Conservation (phyloP, 2,797 vertebrate genomes). For the Enteromius paludinosus region DNA sequence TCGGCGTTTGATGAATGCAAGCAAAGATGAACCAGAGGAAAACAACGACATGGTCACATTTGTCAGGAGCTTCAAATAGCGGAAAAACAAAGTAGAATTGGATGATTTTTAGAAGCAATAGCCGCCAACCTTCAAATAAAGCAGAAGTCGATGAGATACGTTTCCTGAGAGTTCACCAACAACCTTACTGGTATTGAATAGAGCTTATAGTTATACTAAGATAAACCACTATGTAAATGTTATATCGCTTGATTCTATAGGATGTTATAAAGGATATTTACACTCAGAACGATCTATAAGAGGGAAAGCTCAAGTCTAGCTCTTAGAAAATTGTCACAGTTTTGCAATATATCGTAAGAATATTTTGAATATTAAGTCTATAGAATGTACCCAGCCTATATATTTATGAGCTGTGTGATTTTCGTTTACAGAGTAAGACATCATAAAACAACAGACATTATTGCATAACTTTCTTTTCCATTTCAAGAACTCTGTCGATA, state of each 20-base stretch:
- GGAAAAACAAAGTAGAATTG: constrained; percentile 13
- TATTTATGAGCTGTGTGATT: constrained; percentile 61
- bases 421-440: constrained; percentile 67
- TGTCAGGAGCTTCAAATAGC: constrained; percentile 25
- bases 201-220: constrained; percentile 67
- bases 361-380: constrained; percentile 71
- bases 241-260: constrained; percentile 60
- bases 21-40: background rate
- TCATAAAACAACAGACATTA: constrained; percentile 58
- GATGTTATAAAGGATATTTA: constrained; percentile 62
- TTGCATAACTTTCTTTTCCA: constrained; percentile 60
- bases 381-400: constrained; percentile 71
- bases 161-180: constrained; percentile 96
- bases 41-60: constrained; percentile 36
- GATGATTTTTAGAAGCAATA: constrained; percentile 74
- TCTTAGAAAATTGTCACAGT: constrained; percentile 68
- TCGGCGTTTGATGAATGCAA: constrained; percentile 28
- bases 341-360: constrained; percentile 72
- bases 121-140: constrained; percentile 67
- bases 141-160: constrained; percentile 82
- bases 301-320: constrained; percentile 64
- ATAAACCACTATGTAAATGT: constrained; percentile 67
- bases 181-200: constrained; percentile 89
- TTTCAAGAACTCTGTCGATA: constrained; percentile 59
- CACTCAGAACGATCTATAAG: constrained; percentile 53